Evolutionary conservation across 1,140 invertebrate species (phyloP).

Genomic region (Dufourea novaeangliae): DNA sequence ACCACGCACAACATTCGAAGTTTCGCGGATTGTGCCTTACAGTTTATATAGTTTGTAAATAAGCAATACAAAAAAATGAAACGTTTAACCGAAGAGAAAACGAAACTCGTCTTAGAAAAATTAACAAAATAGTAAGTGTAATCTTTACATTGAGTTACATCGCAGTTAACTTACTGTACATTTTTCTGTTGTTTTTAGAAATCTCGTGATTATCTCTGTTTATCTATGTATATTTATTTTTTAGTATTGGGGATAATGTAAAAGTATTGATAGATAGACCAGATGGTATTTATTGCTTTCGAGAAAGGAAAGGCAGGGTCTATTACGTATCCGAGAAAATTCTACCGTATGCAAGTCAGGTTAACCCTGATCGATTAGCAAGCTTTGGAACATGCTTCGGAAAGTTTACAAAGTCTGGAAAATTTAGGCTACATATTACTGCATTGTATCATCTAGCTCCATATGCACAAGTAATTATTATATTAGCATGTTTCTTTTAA

Average conservation of each 20-base stretch:
- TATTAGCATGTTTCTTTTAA: no score
- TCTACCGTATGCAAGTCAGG: slow-evolving; percentile 87
- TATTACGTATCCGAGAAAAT: slow-evolving; percentile 95
- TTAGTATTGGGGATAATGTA: slow-evolving; percentile 97
- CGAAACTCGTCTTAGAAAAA: slow-evolving; percentile 95
- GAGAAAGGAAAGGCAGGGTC: slow-evolving; percentile 95
- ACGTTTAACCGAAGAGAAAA: slow-evolving; percentile 94
- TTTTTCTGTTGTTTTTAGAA: no score
- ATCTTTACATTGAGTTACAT: slow-evolving; percentile 37
- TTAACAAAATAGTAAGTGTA: slow-evolving; percentile 95
- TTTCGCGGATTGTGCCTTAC: no score
- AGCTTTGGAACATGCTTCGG: slow-evolving; percentile 98
- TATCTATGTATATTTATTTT: no score
- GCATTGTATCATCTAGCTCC: slow-evolving; percentile 98
- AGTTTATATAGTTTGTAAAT: not conserved
- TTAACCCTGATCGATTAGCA: slow-evolving; percentile 91
- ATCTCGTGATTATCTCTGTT: no score
- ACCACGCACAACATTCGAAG: no score
- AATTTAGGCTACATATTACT: slow-evolving; percentile 97
- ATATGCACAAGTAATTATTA: slow-evolving; percentile 94
- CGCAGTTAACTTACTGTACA: no score
- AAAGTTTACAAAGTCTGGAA: slow-evolving; percentile 98
- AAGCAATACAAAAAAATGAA: slow-evolving; percentile 86
- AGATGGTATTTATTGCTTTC: slow-evolving; percentile 98
- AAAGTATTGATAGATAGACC: slow-evolving; percentile 96